These are phyloP conservation scores for Drosophila ogumai DNA, from an alignment of 1,140 invertebrate species.

Conservation along the genomic window DNA sequence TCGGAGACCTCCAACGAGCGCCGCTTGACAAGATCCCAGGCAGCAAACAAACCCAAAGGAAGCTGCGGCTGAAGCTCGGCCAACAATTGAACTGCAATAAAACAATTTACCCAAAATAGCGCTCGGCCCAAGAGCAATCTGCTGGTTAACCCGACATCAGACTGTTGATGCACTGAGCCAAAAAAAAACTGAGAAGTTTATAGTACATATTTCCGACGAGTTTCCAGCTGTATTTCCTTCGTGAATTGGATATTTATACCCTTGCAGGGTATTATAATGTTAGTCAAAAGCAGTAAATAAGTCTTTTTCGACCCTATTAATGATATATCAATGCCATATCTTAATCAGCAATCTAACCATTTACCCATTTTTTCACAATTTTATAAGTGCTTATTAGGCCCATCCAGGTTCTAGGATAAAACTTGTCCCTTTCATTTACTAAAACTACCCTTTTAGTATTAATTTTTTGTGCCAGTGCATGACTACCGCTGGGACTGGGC, in stretches of 20 bases:
- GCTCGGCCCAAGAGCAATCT: conserved; percentile 68
- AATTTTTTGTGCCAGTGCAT: conserved; percentile 1
- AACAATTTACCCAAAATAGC: conserved; percentile 84
- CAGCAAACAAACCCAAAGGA: conserved; percentile 61
- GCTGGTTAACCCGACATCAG: conserved; percentile 48
- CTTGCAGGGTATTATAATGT: too few relatives aligned
- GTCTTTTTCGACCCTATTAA: too few relatives aligned
- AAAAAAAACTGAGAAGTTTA: background rate
- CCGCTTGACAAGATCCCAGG: conserved; percentile 60
- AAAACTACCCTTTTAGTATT: background rate
- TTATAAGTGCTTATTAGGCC: too few relatives aligned
- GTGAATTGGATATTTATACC: background rate
- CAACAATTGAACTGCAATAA: conserved; percentile 83
- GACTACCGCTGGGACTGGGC: conserved; percentile 26
- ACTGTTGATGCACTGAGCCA: conserved; percentile 7
- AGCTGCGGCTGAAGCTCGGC: conserved; percentile 40
- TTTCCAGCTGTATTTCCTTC: background rate
- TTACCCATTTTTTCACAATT: too few relatives aligned
- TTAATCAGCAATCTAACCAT: too few relatives aligned
- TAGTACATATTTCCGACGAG: background rate
- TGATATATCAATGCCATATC: too few relatives aligned
- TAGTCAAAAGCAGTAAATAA: too few relatives aligned
- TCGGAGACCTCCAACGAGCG: conserved; percentile 72
- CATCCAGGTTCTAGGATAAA: background rate
- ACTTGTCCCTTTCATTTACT: background rate